These are phyloP conservation scores for Eumerus sabulonum DNA, from an alignment of 2,888 invertebrate species.

Conservation along the genomic window DNA sequence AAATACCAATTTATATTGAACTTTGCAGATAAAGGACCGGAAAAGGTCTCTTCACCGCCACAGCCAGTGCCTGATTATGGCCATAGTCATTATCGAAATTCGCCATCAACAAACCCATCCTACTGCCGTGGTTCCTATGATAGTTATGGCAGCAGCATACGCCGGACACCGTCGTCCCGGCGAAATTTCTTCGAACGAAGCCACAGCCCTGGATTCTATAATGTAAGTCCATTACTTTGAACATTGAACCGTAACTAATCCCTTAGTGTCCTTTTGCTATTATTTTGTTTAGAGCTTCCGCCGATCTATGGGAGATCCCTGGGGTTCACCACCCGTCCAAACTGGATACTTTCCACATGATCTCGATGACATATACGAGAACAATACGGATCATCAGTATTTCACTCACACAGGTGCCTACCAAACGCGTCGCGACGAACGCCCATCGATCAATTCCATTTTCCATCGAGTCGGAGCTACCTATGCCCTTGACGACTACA, in stretches of 20 bases:
- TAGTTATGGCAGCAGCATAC: conserved; percentile 74
- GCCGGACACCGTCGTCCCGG: conserved; percentile 75
- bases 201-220: conserved; percentile 76
- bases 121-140: conserved; percentile 75
- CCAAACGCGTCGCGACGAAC: conserved; percentile 72
- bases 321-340: conserved; percentile 74
- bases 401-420: conserved; percentile 77
- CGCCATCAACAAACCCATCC: conserved; percentile 72
- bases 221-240: conserved; percentile 72
- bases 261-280: not conserved
- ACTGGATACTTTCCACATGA: conserved; percentile 78
- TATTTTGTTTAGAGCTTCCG: conserved; percentile 74
- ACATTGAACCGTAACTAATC: not conserved
- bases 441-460: conserved; percentile 77
- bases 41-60: conserved; percentile 75
- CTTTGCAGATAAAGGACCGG: conserved; percentile 71
- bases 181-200: conserved; percentile 76
- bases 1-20: not conserved
- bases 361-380: conserved; percentile 78
- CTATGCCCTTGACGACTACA: conserved; percentile 77
- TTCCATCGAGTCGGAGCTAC: conserved; percentile 77
- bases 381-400: conserved; percentile 78
- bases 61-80: conserved; percentile 77
- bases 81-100: conserved; percentile 75
- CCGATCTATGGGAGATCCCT: conserved; percentile 73